phyloP scores from a whole-genome alignment of 2,888 invertebrate species.

The Drosophila mettleri region DNA sequence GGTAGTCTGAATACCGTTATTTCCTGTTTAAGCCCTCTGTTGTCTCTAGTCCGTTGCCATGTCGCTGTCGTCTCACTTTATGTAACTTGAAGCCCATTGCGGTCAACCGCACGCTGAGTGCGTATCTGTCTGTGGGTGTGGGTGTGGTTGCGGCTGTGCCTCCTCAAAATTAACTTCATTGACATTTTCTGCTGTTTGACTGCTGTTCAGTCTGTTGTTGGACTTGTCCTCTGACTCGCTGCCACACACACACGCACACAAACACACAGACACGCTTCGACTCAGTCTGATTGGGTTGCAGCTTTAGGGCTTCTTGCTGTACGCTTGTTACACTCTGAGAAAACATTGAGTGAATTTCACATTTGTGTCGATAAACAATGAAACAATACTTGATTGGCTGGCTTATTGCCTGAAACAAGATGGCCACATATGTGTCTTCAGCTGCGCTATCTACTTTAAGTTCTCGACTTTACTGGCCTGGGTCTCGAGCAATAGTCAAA shows the following conservation, averaged over 20 bases:
- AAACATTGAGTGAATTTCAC: background rate
- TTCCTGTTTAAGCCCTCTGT: constrained; percentile 5
- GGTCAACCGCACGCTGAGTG: constrained; percentile 57
- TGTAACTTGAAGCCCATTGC: constrained; percentile 53
- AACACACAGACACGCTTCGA: constrained; percentile 1
- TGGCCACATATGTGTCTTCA: background rate
- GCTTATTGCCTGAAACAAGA: background rate
- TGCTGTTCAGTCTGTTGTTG: constrained; percentile 34
- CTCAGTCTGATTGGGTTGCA: constrained; percentile 28
- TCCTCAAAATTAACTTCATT: constrained; percentile 69
- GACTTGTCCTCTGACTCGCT: constrained; percentile 32
- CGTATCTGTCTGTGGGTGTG: constrained; percentile 11
- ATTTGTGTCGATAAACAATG: background rate
- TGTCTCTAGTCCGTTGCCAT: constrained; percentile 18
- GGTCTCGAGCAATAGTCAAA: no score
- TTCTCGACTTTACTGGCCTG: no score
- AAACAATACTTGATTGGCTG: background rate
- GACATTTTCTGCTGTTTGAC: constrained; percentile 45
- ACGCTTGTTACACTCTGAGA: constrained; percentile 17
- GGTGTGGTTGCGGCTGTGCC: constrained; percentile 16
- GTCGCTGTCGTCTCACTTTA: constrained; percentile 26
- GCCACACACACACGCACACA: constrained; percentile 11
- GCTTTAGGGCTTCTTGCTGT: background rate
- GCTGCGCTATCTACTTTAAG: background rate
- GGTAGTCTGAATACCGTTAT: background rate